These are phyloP conservation scores for Trogon melanurus DNA, from an alignment of 2,113 vertebrate species.

Conservation along the genomic window DNA sequence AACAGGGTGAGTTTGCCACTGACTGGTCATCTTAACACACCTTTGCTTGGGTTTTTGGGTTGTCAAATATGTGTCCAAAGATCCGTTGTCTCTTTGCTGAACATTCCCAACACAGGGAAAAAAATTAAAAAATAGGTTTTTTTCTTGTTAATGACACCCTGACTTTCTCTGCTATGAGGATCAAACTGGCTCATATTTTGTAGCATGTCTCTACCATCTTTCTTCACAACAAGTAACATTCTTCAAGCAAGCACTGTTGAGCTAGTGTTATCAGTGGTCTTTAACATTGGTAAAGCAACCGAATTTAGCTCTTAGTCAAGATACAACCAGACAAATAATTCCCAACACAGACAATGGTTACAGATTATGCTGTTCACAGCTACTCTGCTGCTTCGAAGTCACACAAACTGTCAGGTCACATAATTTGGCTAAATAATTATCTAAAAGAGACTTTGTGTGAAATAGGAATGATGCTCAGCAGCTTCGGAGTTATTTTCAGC, in stretches of 20 bases:
- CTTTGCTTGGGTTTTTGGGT: background rate
- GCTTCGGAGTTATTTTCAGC: slow-evolving; percentile 13
- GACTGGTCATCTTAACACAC: background rate
- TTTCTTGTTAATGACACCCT: background rate
- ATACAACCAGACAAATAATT: background rate
- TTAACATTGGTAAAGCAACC: background rate
- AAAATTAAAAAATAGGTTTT: background rate
- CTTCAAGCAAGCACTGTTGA: background rate
- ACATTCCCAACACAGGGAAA: background rate
- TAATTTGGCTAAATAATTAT: slow-evolving; percentile 47
- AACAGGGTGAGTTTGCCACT: background rate
- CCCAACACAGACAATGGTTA: background rate
- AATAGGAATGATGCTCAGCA: background rate
- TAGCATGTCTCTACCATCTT: background rate
- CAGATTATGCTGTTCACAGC: background rate
- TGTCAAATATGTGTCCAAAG: background rate
- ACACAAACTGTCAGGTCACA: background rate
- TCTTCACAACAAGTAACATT: background rate
- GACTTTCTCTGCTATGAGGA: background rate
- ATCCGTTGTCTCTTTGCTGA: background rate
- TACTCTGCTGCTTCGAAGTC: background rate
- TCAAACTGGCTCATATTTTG: background rate
- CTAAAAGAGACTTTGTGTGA: background rate
- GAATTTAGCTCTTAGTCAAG: background rate
- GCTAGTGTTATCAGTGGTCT: background rate